Conservation (phyloP, 2,888 invertebrate genomes). For the Caenorhabditis sp. region DNA sequence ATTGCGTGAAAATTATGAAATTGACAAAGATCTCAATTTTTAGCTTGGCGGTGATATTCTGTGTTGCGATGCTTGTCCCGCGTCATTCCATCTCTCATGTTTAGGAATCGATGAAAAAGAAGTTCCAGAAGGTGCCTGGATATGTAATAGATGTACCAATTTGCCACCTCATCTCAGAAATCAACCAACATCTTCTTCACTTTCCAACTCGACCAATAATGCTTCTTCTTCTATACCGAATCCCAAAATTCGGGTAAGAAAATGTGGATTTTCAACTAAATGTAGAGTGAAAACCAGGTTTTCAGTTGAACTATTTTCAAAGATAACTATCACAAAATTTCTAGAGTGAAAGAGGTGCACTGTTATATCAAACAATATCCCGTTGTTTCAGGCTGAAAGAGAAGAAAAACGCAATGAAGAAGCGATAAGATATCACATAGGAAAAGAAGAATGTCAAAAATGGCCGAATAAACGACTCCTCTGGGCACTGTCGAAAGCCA, state of each 20-base stretch:
- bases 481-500: background rate
- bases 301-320: no score
- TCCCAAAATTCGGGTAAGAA: background rate
- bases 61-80: conserved; percentile 1
- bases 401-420: conserved; percentile 6
- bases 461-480: background rate
- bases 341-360: no score
- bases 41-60: conserved; percentile 2
- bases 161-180: background rate
- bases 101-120: conserved; percentile 2
- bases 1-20: background rate
- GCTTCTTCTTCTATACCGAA: background rate
- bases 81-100: conserved; percentile 6
- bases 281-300: background rate
- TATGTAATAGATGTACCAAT: conserved; percentile 6
- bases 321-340: no score
- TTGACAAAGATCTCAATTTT: background rate
- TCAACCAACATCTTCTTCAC: background rate
- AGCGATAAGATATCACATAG: background rate
- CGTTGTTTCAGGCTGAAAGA: conserved; percentile 1
- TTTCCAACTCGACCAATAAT: background rate
- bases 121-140: conserved; percentile 2
- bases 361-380: no score
- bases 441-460: background rate
- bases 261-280: background rate